Conservation (phyloP, 2,888 invertebrate species). For the Habrosyne pyritoides region DNA sequence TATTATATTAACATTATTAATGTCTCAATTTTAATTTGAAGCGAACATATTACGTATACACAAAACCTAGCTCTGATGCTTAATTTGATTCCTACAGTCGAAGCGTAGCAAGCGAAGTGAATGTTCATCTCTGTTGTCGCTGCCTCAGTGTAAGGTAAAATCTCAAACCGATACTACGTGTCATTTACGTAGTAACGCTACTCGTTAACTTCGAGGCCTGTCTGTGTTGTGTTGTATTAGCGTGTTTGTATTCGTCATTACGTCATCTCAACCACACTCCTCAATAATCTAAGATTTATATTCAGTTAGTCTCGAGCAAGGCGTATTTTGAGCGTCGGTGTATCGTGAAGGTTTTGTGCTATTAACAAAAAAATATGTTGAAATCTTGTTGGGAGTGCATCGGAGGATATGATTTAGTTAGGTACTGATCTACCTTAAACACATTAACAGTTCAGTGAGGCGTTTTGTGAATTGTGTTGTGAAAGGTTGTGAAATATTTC, state of each 20-base stretch:
- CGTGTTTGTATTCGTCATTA: constrained; percentile 75
- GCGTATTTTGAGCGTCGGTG: constrained; percentile 38
- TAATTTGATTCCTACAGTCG: background rate
- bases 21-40: no score
- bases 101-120: background rate
- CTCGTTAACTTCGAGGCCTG: constrained; percentile 55
- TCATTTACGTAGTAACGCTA: constrained; percentile 39
- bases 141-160: constrained; percentile 45
- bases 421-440: constrained; percentile 13
- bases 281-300: constrained; percentile 41
- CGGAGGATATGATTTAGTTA: constrained; percentile 62
- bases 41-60: no score
- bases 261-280: constrained; percentile 57
- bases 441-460: constrained; percentile 12
- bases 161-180: constrained; percentile 49
- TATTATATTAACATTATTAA: no score
- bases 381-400: constrained; percentile 76
- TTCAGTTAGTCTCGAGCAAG: constrained; percentile 40
- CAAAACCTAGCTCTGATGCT: background rate
- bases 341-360: constrained; percentile 38
- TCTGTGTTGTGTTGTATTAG: constrained; percentile 41
- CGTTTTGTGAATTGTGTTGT: constrained; percentile 9
- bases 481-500: background rate
- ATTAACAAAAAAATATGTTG: constrained; percentile 60
- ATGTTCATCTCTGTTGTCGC: background rate